Conservation (phyloP, 2,113 vertebrate species). For the Otis tarda region DNA sequence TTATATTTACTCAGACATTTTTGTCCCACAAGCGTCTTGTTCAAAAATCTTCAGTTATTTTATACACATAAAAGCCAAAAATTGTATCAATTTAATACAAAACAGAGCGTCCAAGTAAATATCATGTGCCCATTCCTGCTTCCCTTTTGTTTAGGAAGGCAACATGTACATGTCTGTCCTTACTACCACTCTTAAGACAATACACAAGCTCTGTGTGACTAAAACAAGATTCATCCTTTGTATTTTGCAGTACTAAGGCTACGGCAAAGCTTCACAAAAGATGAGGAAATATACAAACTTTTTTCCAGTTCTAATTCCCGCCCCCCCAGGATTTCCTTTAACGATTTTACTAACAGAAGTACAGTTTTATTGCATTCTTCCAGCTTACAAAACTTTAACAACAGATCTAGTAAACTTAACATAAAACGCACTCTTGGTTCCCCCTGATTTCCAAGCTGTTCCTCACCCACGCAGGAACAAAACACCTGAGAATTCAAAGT, state of each 20-base stretch:
- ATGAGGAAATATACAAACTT: neutral
- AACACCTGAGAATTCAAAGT: neutral
- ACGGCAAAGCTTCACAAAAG: neutral
- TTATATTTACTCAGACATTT: neutral
- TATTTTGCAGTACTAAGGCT: neutral
- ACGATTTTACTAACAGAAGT: neutral
- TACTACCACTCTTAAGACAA: neutral
- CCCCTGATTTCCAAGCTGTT: neutral
- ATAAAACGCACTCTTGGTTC: neutral
- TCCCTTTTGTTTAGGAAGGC: neutral
- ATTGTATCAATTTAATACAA: neutral
- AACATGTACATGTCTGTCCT: neutral
- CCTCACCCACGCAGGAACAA: neutral
- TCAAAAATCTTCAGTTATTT: neutral
- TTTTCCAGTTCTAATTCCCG: neutral
- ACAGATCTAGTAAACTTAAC: neutral
- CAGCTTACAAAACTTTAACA: neutral
- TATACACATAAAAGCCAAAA: neutral
- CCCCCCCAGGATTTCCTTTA: neutral
- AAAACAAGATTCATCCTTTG: neutral
- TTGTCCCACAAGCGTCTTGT: neutral
- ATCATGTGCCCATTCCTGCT: neutral
- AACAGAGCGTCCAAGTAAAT: neutral
- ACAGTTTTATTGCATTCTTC: neutral
- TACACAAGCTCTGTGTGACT: neutral